phyloP scores from a whole-genome alignment of 2,113 vertebrate genomes.

The Colossoma macropomum region DNA sequence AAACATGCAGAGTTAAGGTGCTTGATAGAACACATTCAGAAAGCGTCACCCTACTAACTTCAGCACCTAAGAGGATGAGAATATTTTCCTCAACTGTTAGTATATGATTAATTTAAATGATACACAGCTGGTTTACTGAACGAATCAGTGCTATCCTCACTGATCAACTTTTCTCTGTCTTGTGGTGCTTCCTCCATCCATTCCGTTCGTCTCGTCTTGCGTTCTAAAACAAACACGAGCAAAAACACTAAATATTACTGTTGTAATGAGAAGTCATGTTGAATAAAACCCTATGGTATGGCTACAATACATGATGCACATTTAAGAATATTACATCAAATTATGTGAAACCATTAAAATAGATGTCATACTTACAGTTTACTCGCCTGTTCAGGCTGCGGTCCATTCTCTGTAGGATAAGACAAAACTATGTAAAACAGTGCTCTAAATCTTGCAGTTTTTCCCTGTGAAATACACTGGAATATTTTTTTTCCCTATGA shows the following conservation, averaged over 20 bases:
- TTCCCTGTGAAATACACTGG: neutral
- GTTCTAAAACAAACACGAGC: constrained; percentile 56
- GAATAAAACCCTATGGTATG: neutral
- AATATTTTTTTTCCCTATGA: too few relatives aligned
- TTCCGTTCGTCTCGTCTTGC: constrained; percentile 58
- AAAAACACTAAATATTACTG: neutral
- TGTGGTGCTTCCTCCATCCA: constrained; percentile 47
- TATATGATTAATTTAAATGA: neutral
- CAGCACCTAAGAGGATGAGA: constrained; percentile 5
- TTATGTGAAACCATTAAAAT: neutral
- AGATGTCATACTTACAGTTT: constrained; percentile 80
- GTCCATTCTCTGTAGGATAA: constrained; percentile 69
- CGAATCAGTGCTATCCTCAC: constrained; percentile 2
- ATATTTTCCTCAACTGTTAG: neutral
- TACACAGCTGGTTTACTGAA: neutral
- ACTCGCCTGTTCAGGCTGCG: constrained; percentile 75
- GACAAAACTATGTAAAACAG: neutral
- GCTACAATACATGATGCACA: neutral
- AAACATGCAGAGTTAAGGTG: neutral
- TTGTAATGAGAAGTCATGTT: neutral
- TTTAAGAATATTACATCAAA: neutral
- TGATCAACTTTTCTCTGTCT: constrained; percentile 71
- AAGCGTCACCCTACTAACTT: neutral
- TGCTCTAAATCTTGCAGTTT: neutral
- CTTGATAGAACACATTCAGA: neutral